Evolutionary conservation across 2,797 vertebrate genomes (phyloP).

Genomic region (Morelia viridis): DNA sequence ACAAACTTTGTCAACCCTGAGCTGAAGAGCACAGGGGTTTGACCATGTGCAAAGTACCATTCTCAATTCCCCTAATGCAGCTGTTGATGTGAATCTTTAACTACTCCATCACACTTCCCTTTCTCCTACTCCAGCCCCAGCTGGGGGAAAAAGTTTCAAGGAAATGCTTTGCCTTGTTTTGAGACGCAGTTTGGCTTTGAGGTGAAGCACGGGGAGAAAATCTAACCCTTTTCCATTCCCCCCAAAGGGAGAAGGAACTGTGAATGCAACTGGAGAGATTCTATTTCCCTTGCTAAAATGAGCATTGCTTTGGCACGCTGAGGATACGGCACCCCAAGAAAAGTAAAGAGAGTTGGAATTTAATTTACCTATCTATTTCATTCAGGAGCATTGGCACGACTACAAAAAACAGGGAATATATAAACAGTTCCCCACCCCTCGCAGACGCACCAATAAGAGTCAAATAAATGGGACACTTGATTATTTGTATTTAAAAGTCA

Average conservation of each 20-base stretch:
- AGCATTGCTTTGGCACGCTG: neutral
- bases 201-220: neutral
- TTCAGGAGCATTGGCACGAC: neutral
- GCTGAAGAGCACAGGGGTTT: neutral
- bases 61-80: neutral
- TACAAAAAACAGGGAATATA: neutral
- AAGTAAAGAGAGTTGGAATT: neutral
- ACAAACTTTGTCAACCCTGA: neutral
- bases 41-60: accelerated
- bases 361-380: neutral
- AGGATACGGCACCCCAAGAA: neutral
- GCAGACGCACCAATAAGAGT: neutral
- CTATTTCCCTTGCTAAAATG: neutral
- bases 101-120: neutral
- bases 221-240: neutral
- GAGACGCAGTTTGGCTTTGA: neutral
- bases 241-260: neutral
- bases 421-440: neutral
- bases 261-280: neutral
- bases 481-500: neutral
- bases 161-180: neutral
- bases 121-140: neutral
- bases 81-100: neutral
- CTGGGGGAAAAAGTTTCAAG: neutral
- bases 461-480: neutral